phyloP scores from a whole-genome alignment of 2,113 vertebrate genomes.

The Mohoua ochrocephala region DNA sequence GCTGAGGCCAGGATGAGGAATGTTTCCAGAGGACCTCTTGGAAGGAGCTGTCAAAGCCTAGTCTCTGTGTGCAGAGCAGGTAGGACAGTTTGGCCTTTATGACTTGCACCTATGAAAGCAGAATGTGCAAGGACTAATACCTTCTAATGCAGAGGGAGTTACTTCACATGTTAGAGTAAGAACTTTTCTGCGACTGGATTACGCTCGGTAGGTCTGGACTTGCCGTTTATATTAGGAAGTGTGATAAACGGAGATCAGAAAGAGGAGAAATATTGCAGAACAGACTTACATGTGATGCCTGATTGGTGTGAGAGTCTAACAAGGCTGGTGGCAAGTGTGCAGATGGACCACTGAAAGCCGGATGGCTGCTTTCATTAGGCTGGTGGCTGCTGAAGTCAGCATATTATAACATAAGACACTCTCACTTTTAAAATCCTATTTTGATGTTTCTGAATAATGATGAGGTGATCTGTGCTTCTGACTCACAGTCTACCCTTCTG shows the following conservation, averaged over 20 bases:
- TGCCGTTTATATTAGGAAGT: not conserved
- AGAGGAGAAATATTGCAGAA: not conserved
- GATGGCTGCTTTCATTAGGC: not conserved
- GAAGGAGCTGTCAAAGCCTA: not conserved
- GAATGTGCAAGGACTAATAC: not conserved
- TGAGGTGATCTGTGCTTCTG: not conserved
- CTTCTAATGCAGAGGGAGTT: not conserved
- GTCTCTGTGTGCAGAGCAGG: not conserved
- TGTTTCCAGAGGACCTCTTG: not conserved
- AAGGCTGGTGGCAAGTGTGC: not conserved
- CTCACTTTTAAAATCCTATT: slow-evolving; percentile 10
- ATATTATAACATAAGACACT: not conserved
- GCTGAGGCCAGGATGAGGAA: not conserved
- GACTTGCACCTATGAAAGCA: not conserved
- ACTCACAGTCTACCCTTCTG: not conserved
- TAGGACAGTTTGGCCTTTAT: not conserved
- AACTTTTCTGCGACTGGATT: not conserved
- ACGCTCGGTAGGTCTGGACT: not conserved
- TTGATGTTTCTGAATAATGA: not conserved
- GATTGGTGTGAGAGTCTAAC: not conserved
- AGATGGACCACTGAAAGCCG: not conserved
- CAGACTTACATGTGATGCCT: not conserved
- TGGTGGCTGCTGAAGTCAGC: slow-evolving; percentile 2
- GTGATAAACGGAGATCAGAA: not conserved
- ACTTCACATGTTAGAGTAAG: not conserved